Evolutionary conservation across 2,888 invertebrate species (phyloP), one percentile per base, ranked within the genome.

Genomic region (Orthonychiurus folsomi): DNA sequence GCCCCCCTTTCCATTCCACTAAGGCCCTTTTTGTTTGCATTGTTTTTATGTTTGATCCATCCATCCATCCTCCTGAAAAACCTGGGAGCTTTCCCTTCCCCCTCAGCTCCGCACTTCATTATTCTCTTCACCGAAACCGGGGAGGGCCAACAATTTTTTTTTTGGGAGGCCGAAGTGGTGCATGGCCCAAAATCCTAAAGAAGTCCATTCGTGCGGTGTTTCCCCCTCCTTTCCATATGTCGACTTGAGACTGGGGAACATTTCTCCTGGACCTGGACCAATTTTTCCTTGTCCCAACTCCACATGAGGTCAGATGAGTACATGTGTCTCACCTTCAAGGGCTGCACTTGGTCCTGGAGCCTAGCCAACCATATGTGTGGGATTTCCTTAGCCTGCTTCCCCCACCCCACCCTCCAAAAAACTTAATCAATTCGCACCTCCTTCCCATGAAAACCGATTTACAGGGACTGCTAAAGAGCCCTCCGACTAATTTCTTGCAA

Each of bases 261-360:
- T 66, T 68, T 67, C 59, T 62, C 59, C 66, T 67, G 66, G 69
- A 66, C 64, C 63, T 61, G 65, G 50, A 69, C 69, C 71, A 71
- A 71, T 69, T 69, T 71, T 68, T 37, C 37, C 37, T 37, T 37
- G 37, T 37, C 37, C 15, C 5, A 37, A 37, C 37, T 37, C 37
- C 37, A 37, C 37, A 37, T 37, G 37, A 37, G 37, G 37, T 37
- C 37, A 37, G 37, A 37, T 37, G 37, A 37, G 37, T 37, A 37
- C 37, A 37, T 37, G 37, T 37, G 37, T 37, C 37, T 15, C 37
- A 37, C 37, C 37, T 37, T 37, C 37, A 37, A 37, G 37, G 37
- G 15, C 37, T 15, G 5, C 37, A 37, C 37, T 5, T 37, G 9
- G 9, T 37, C 37, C 37, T 37, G 37, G 37, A 37, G 5, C 37